Conservation (phyloP, 2,797 vertebrate genomes). For the Numenius phaeopus region DNA sequence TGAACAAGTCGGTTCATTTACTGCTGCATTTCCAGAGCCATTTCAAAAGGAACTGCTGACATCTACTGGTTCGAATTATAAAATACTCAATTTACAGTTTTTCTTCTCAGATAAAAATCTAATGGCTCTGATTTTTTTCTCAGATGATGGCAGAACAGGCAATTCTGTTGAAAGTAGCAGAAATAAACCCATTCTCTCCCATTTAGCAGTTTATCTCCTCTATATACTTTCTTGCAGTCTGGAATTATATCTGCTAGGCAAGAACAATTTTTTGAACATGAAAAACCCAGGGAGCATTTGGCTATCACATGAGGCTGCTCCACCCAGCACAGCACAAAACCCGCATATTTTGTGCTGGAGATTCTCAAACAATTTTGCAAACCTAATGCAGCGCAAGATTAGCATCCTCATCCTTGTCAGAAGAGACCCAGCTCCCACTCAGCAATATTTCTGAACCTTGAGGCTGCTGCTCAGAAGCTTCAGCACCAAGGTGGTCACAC, state of each 20-base stretch:
- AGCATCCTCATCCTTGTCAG: neutral
- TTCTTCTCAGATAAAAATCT: conserved; percentile 1
- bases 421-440: neutral
- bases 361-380: neutral
- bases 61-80: conserved; percentile 61
- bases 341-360: neutral
- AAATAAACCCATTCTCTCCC: conserved; percentile 8
- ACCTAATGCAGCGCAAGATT: neutral
- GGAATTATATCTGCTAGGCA: neutral
- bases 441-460: neutral
- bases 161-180: conserved; percentile 36
- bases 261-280: neutral
- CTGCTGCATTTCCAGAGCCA: neutral
- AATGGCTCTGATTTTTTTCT: neutral
- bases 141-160: neutral
- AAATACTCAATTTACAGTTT: neutral
- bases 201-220: neutral
- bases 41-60: conserved; percentile 76
- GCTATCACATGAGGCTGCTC: neutral
- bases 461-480: neutral
- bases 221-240: neutral
- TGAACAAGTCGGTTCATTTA: neutral
- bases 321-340: neutral
- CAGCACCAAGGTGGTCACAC: neutral
- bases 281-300: neutral